Base-by-base conservation (phyloP, 2,113 vertebrate species). In the Electrona antarctica region DNA sequence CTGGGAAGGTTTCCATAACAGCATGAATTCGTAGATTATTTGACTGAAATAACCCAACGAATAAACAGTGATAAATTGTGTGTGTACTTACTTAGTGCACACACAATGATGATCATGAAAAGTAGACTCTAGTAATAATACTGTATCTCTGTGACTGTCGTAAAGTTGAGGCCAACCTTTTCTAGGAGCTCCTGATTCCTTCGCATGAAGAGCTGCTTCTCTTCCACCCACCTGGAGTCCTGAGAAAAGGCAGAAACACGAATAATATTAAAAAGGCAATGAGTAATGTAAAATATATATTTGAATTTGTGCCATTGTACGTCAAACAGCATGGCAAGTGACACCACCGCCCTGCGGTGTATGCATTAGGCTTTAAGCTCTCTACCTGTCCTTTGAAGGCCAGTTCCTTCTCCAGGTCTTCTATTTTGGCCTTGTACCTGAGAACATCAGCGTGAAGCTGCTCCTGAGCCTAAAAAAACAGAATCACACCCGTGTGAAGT, bases 161-260 rank as follows among this genome's bases (percentile, higher is more conserved):
- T 2, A 58, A 11, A 7, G 47, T 29, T n/a, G 21, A 3, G 21
- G 33, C 69, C 2, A 62, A 98, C 98, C 98, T 97, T 98, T 28
- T 99, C 97, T 80, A 96, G 88, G 79, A 99, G 93, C 83, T 99
- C 97, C 87, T 99, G 98, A 86, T 99, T 99, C 88, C 96, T 93
- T 78, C 95, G 94, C 83, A 98, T 89, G 89, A 99, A 99, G 73
- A 97, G 94, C 81, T 99, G 98, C 81, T 98, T 99, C 89, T 99
- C 98, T 88, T 99, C 98, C 78, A 99, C 98, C 98, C 98, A 99
- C 84, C 95, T 97, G 0, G 98, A 98, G 85, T 99, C 98, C 98
- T 99, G 88, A 83, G 1, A 49, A 2, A 63, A 11, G 33, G 56
- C 8, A 76, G 47, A 52, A 1, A 59, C 13, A 74, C 5, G 33